A percentile compares a stretch with the other conserved stretches of the same genome.
Evolutionary conservation across 2,888 invertebrate species (phyloP).

Genomic region (Drosophila kanekoi): DNA sequence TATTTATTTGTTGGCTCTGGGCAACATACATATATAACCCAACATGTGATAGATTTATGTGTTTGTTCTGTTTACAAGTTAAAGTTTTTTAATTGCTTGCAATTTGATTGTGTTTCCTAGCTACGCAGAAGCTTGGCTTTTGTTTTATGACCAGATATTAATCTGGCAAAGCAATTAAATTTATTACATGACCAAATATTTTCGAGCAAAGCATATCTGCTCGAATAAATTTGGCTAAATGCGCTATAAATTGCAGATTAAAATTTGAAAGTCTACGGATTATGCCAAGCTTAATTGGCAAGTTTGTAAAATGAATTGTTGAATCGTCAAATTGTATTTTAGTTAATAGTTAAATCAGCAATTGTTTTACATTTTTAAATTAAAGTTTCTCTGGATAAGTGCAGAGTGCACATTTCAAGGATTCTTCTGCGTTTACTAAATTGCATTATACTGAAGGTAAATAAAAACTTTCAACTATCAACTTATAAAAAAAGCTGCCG

Average conservation of each 20-base stretch:
- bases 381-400: too few relatives aligned
- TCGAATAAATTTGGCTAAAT: conserved; percentile 36
- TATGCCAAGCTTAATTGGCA: conserved; percentile 1
- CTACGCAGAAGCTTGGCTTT: conserved; percentile 30
- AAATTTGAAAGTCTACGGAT: conserved; percentile 11
- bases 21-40: not conserved
- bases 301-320: not conserved
- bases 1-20: conserved; percentile 5
- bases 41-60: not conserved
- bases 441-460: too few relatives aligned
- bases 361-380: too few relatives aligned
- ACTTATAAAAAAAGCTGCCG: too few relatives aligned
- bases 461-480: too few relatives aligned
- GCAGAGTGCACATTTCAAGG: too few relatives aligned
- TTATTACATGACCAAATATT: conserved; percentile 24
- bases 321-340: not conserved
- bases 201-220: conserved; percentile 14
- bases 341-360: too few relatives aligned
- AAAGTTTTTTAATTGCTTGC: conserved; percentile 46
- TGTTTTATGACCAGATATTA: conserved; percentile 49
- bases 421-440: too few relatives aligned
- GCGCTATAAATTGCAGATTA: conserved; percentile 24
- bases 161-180: conserved; percentile 61
- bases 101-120: conserved; percentile 28
- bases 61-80: not conserved